These are phyloP conservation scores for Gephyroberyx darwinii DNA, from an alignment of 2,797 vertebrate species.

Conservation along the genomic window DNA sequence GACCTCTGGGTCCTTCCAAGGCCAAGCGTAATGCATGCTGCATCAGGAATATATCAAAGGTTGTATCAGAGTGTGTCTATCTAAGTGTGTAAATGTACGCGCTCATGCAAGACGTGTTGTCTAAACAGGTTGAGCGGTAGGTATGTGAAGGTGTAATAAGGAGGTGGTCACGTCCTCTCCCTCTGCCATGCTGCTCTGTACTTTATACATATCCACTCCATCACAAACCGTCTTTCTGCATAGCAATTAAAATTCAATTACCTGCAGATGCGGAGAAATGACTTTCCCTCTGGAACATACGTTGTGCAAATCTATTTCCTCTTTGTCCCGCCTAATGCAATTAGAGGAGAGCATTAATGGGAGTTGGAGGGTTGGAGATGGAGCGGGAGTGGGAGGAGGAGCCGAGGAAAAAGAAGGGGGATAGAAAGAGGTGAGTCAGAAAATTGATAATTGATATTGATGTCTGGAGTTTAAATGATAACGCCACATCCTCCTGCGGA, in stretches of 20 bases:
- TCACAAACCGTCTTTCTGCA: constrained; percentile 50
- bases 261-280: constrained; percentile 58
- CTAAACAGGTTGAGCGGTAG: constrained; percentile 18
- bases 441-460: constrained; percentile 66
- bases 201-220: constrained; percentile 16
- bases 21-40: not conserved
- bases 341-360: constrained; percentile 64
- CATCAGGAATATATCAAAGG: not conserved
- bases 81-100: not conserved
- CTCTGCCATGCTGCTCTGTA: not conserved
- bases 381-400: constrained; percentile 17
- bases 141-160: constrained; percentile 28
- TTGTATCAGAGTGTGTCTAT: not conserved
- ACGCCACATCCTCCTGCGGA: constrained; percentile 29
- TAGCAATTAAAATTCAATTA: constrained; percentile 72
- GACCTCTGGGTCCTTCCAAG: constrained; percentile 23
- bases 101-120: constrained; percentile 8
- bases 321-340: constrained; percentile 64
- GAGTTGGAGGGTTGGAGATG: constrained; percentile 53
- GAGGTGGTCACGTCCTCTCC: constrained; percentile 8
- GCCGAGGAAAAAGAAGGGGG: not conserved
- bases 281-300: constrained; percentile 57
- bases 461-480: constrained; percentile 50
- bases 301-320: constrained; percentile 66
- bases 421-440: constrained; percentile 41